These are phyloP conservation scores for Caprella mutica DNA, from an alignment of 2,888 invertebrate species.

Conservation along the genomic window DNA sequence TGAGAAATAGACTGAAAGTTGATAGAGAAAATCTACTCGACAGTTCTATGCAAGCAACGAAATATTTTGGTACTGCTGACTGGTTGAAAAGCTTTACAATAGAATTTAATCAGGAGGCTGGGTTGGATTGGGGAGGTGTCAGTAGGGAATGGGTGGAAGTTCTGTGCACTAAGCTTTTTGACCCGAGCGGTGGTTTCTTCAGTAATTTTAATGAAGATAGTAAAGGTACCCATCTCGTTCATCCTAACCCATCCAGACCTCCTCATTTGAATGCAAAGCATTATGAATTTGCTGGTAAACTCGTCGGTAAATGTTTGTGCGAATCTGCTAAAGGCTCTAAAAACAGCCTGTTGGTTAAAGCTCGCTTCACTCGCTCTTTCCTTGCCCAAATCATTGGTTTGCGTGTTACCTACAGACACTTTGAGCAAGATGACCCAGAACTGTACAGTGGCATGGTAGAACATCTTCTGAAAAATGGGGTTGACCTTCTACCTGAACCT, in stretches of 20 bases:
- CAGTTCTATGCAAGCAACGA: constrained; percentile 70
- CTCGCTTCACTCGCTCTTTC: constrained; percentile 80
- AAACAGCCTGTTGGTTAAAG: constrained; percentile 78
- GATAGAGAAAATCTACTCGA: constrained; percentile 67
- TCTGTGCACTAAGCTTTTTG: constrained; percentile 75
- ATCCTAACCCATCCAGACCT: constrained; percentile 64
- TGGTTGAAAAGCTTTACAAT: constrained; percentile 93
- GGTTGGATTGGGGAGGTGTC: constrained; percentile 87
- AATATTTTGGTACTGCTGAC: constrained; percentile 71
- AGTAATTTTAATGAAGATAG: constrained; percentile 71
- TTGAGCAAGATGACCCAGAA: constrained; percentile 92
- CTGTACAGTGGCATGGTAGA: constrained; percentile 84
- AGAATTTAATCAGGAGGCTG: constrained; percentile 85
- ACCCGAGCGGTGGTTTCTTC: constrained; percentile 65
- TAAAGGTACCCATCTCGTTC: constrained; percentile 76
- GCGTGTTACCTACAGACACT: constrained; percentile 86
- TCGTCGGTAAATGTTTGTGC: constrained; percentile 88
- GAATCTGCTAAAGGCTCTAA: constrained; percentile 82
- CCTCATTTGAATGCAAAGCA: constrained; percentile 68
- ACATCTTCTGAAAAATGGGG: constrained; percentile 80
- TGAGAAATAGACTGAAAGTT: constrained; percentile 72
- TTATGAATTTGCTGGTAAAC: constrained; percentile 71
- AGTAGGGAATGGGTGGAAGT: constrained; percentile 90
- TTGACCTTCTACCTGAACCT: constrained; percentile 62
- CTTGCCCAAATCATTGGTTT: constrained; percentile 88